A percentile compares a stretch with the other conserved stretches of the same genome.
Conservation (phyloP, 53 echinoderm and acorn worm genomes). For the Crossaster papposus region DNA sequence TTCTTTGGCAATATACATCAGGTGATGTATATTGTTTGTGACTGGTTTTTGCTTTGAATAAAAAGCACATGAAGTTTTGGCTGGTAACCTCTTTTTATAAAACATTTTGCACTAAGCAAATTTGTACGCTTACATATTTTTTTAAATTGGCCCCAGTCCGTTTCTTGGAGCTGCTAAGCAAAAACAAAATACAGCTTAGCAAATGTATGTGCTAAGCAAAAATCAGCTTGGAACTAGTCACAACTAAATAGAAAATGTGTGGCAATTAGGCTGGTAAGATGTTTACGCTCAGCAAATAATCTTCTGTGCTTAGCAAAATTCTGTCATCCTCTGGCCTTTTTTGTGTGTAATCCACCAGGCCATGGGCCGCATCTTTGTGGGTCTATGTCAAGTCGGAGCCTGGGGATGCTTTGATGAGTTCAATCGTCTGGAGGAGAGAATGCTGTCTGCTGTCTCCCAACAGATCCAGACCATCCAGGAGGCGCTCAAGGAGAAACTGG, state of each 20-base stretch:
- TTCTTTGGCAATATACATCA: too few species aligned
- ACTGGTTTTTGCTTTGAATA: too few species aligned
- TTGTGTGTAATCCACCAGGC: slow-evolving; percentile 80
- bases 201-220: neutral
- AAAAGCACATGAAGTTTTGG: too few species aligned
- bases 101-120: too few species aligned
- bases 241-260: neutral
- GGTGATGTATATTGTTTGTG: too few species aligned
- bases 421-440: slow-evolving; percentile 98
- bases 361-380: slow-evolving; percentile 99
- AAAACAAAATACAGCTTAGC: too few species aligned
- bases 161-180: too few species aligned
- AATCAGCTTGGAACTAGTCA: neutral
- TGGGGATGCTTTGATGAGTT: slow-evolving; percentile 99
- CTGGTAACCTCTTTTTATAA: too few species aligned
- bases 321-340: neutral
- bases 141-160: too few species aligned
- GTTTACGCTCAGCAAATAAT: neutral
- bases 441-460: slow-evolving; percentile 98
- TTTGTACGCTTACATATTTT: too few species aligned
- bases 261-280: neutral
- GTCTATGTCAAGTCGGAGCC: slow-evolving; percentile 99
- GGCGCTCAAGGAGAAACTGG: slow-evolving; percentile 93
- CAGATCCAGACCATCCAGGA: slow-evolving; percentile 99
- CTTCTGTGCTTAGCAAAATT: neutral